Evolutionary conservation across 2,113 vertebrate genomes (phyloP).

Genomic region (Vulpes ferrilata): DNA sequence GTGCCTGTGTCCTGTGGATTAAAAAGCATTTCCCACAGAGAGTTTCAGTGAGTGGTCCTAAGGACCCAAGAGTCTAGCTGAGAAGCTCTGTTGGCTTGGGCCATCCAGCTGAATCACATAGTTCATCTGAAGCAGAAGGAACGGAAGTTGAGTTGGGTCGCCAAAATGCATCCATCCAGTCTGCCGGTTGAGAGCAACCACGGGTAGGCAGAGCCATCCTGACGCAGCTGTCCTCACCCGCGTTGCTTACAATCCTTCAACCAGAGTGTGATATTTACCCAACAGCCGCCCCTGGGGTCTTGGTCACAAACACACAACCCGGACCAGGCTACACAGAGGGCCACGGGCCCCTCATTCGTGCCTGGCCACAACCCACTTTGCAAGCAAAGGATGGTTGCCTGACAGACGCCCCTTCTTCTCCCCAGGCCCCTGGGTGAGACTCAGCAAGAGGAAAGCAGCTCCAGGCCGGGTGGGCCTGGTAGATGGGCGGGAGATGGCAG

Average conservation of each 20-base stretch:
- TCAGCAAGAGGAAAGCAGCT: neutral
- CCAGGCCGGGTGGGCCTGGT: conserved; percentile 66
- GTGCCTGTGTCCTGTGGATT: neutral
- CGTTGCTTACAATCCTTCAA: conserved; percentile 47
- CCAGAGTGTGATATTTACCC: conserved; percentile 89
- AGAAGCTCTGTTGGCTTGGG: neutral
- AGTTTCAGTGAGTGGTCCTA: neutral
- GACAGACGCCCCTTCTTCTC: neutral
- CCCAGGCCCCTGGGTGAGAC: neutral
- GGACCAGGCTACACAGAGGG: conserved; percentile 63
- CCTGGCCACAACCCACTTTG: conserved; percentile 69
- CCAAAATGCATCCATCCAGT: neutral
- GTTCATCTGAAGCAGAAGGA: neutral
- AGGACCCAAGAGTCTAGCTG: neutral
- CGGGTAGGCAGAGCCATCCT: neutral
- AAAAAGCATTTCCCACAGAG: neutral
- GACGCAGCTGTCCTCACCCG: neutral
- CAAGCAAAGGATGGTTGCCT: conserved; percentile 56
- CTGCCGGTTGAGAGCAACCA: neutral
- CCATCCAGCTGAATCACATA: accelerated
- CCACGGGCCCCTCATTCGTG: neutral
- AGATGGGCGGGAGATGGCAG: conserved; percentile 79
- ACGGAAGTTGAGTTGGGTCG: neutral
- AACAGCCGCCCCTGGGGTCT: conserved; percentile 76
- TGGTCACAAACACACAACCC: conserved; percentile 79